Evolutionary conservation across 2,113 vertebrate genomes (phyloP).

Genomic region (Tenrec ecaudatus): DNA sequence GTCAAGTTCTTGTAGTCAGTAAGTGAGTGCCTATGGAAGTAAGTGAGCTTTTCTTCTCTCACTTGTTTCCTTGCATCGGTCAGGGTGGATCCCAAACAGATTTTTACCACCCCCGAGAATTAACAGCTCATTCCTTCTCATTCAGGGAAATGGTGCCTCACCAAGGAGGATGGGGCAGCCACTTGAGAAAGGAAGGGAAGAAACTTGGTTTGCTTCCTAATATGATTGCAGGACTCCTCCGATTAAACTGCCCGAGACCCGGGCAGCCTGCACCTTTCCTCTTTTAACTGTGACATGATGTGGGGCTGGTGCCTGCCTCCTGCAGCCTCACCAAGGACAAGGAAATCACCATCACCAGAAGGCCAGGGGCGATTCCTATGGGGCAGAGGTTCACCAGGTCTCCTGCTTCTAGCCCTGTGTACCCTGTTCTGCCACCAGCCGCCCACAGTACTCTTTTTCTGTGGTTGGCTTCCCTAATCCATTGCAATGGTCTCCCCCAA

Average conservation of each 20-base stretch:
- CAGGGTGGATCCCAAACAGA: rapidly evolving
- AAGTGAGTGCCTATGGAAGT: not conserved
- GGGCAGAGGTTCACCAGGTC: too few relatives aligned
- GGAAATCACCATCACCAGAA: too few relatives aligned
- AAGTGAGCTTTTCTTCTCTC: not conserved
- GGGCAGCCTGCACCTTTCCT: not conserved
- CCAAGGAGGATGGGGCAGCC: not conserved
- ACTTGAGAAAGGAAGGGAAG: not conserved
- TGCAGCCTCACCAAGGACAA: too few relatives aligned
- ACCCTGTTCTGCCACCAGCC: too few relatives aligned
- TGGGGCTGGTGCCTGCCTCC: too few relatives aligned
- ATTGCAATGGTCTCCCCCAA: too few relatives aligned
- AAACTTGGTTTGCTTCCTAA: too few relatives aligned
- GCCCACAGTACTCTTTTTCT: too few relatives aligned
- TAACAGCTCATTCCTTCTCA: not conserved
- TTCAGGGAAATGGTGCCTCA: not conserved
- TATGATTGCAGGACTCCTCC: not conserved
- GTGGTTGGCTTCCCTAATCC: too few relatives aligned
- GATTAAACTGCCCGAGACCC: not conserved
- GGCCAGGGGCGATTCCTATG: too few relatives aligned
- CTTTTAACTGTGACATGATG: not conserved
- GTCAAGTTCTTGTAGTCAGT: not conserved
- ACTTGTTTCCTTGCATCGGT: rapidly evolving
- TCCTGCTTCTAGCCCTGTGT: too few relatives aligned
- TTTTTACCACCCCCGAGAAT: conserved; percentile 28